A percentile compares a stretch with the other conserved stretches of the same genome.
Evolutionary conservation across 2,888 invertebrate species (phyloP).

Genomic region (Eugnorisma glareosa): DNA sequence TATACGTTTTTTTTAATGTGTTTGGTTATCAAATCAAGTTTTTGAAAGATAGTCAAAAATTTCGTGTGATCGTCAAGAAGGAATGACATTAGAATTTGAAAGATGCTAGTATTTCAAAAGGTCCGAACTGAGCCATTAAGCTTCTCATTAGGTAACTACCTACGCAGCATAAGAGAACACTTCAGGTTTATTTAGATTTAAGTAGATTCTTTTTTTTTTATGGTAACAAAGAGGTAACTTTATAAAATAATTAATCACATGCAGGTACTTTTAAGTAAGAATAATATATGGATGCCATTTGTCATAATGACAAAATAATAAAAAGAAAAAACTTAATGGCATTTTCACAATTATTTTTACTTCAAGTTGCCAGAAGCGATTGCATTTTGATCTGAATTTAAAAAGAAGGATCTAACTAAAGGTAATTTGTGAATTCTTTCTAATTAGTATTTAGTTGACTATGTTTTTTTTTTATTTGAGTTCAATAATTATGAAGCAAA

Average conservation of each 20-base stretch:
- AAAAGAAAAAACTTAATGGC: background rate
- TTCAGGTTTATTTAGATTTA: no score
- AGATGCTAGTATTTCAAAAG: background rate
- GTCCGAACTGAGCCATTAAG: background rate
- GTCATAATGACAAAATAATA: background rate
- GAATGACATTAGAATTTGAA: background rate
- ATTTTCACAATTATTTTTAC: conserved; percentile 2
- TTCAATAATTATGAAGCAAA: background rate
- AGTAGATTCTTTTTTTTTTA: background rate
- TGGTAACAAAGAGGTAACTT: background rate
- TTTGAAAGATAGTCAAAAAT: background rate
- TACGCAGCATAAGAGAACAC: no score
- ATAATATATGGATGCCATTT: background rate
- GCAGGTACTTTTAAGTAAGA: background rate
- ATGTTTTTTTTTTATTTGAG: background rate
- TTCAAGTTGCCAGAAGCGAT: background rate
- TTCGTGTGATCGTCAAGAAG: background rate
- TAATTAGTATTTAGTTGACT: no score
- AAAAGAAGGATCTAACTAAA: background rate
- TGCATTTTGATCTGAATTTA: background rate
- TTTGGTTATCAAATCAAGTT: background rate
- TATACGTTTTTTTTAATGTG: conserved; percentile 4
- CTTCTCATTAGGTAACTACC: background rate
- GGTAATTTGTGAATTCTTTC: no score
- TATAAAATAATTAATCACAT: background rate